phyloP scores from a whole-genome alignment of 2,888 invertebrate genomes.

The Coenonympha glycerion region DNA sequence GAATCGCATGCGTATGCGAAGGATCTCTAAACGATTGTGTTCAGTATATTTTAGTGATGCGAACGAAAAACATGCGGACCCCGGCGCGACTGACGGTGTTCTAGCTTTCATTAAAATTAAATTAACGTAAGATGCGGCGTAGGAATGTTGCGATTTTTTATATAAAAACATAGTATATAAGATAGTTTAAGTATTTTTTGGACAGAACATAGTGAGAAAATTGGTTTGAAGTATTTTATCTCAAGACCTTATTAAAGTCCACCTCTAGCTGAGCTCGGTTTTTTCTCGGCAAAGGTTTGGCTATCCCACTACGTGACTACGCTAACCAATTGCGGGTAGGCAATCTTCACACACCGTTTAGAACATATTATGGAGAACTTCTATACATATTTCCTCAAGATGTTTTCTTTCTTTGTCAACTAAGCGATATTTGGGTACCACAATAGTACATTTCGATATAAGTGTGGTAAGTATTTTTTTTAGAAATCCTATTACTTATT shows the following conservation, averaged over 20 bases:
- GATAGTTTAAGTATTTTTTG: slow-evolving; percentile 7
- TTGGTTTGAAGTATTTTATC: slow-evolving; percentile 5
- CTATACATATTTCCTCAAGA: too few species aligned
- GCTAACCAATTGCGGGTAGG: too few species aligned
- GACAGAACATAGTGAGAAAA: slow-evolving; percentile 1
- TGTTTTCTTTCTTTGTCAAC: too few species aligned
- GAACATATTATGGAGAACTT: too few species aligned
- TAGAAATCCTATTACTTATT: too few species aligned
- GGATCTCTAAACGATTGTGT: slow-evolving; percentile 28
- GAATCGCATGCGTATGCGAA: background rate
- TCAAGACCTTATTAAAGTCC: background rate
- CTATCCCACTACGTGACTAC: too few species aligned
- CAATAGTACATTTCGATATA: too few species aligned
- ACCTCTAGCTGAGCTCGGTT: background rate
- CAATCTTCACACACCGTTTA: too few species aligned
- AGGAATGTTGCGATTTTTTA: slow-evolving; percentile 50
- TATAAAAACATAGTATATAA: slow-evolving; percentile 26
- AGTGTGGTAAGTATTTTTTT: too few species aligned
- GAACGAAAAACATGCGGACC: slow-evolving; percentile 36
- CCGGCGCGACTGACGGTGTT: slow-evolving; percentile 57
- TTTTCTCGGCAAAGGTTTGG: too few species aligned
- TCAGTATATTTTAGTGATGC: slow-evolving; percentile 22
- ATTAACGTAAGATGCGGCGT: slow-evolving; percentile 36
- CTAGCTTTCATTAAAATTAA: slow-evolving; percentile 55
- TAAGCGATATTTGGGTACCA: too few species aligned